Evolutionary conservation across 1,140 invertebrate genomes (phyloP), one percentile per base, ranked within the genome.

Genomic region (Anastrepha obliqua): DNA sequence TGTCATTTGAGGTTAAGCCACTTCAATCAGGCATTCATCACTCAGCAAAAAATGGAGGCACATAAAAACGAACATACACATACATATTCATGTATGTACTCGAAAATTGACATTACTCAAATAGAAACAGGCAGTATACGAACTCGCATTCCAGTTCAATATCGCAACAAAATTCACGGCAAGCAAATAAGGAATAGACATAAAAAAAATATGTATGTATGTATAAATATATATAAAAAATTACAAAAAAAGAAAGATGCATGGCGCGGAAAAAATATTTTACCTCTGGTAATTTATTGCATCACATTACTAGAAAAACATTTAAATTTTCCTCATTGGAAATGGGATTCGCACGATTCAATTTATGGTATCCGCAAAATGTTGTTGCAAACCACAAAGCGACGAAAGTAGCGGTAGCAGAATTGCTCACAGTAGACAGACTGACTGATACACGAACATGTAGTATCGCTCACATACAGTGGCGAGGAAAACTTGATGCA

Each of bases 261-360:
- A 15, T 62, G 1, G 74, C 3, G 47, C 47, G 20, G 42, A 74
- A 74, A 74, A 47, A 55, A 55, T 11, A 1, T 81, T 58, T 9
- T 81, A 42, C 55, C 47, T 13, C n/a, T 55, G 74, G 8, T 51
- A 81, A 81, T 81, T 20, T 47, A 81, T 81, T 81, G 47, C 74
- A 81, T 81, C 47, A 74, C 44, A 74, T 47, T 55, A 81, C 74
- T 81, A 55, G n/a, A 55, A 81, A 81, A 13, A 81, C 74, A 81
- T 81, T 55, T 29, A 17, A 81, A 55, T 81, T 81, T 81, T 58
- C 17, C 74, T 74, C 74, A 55, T n/a, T 44, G 74, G 74, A 81
- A 81, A 81, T 58, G 17, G 17, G 15, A 58, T 81, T 81, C 74
- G 47, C 74, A 81, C 47, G 74, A 81, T 20, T 81, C 47, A 81